Evolutionary conservation across 53 echinoderm and acorn worm genomes (phyloP).

Genomic region (Stichopus horrens): DNA sequence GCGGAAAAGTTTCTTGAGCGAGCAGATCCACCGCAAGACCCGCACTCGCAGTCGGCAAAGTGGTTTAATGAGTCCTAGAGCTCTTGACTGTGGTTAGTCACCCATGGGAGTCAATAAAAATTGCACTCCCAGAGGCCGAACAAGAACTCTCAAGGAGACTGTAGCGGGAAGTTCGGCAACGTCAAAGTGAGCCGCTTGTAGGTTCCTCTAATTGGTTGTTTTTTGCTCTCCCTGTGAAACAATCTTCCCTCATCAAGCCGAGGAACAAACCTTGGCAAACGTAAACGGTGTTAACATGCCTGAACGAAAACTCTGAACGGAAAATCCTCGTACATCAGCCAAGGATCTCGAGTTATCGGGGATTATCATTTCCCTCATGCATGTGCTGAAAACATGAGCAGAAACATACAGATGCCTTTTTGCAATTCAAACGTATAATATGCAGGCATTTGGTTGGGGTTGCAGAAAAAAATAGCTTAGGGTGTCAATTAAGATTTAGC

Average conservation of each 20-base stretch:
- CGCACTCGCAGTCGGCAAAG: neutral
- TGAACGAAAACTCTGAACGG: no score
- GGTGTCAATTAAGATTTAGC: no score
- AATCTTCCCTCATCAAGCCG: neutral
- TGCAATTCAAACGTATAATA: no score
- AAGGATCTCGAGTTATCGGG: no score
- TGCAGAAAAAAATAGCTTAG: no score
- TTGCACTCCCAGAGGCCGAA: slow-evolving; percentile 8
- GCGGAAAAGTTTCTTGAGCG: neutral
- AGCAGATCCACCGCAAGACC: neutral
- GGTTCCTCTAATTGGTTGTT: neutral
- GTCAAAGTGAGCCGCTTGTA: neutral
- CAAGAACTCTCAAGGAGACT: neutral
- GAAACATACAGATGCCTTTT: no score
- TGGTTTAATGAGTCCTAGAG: slow-evolving; percentile 10
- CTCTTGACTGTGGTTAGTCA: neutral
- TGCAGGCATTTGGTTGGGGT: no score
- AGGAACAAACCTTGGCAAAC: neutral
- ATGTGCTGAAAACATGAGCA: no score
- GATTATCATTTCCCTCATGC: no score
- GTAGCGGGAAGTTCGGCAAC: neutral
- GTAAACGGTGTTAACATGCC: no score
- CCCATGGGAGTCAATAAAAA: slow-evolving; percentile 2
- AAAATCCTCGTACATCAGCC: no score
- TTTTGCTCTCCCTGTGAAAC: neutral